Evolutionary conservation across 2,797 vertebrate species (phyloP), one percentile per base, ranked within the genome.

Genomic region (Staurois parvus): DNA sequence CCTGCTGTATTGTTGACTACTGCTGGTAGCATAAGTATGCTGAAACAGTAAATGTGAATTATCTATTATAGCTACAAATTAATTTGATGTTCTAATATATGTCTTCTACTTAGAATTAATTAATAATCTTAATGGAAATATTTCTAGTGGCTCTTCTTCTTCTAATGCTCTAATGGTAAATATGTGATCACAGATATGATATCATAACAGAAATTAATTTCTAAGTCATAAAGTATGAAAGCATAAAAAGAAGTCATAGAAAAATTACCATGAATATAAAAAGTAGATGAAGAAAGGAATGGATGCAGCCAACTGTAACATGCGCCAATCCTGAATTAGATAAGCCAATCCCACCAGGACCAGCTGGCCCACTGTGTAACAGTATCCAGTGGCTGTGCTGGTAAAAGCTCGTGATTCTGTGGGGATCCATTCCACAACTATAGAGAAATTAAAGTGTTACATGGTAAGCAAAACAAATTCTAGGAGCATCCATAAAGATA

Each of bases 351-450:
- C 56, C 0, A 89, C 95, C 85, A 95, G 87, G 30, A 92, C 7
- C 81, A 96, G 62, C 89, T 96, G 96, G 26, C 96, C 95, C 0
- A 77, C 0, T 0, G 96, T 95, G 87, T 94, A 95, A 87, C 88
- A 91, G 89, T 94, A 95, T 6, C 93, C 93, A 0, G 91, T 90
- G 0, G 89, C 66, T 1, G 93, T 94, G 40, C 94, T 91, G 62
- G 94, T 88, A n/a, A 92, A 67, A 0, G 94, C 94, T 15, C 95
- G 91, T 40, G 91, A 85, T 9, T 64, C 84, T 0, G 94, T 96
- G 0, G 91, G 93, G 80, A 95, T 95, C 96, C 96, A 96, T 85
- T 96, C 96, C 56, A 95, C 89, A 89, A 93, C 95, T 96, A 87
- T 3, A 89, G 48, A 75, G 24, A 2, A 76, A 78, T 6, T 15